A percentile compares a stretch with the other conserved stretches of the same genome.
Conservation (phyloP, 2,797 vertebrate genomes). For the Okamejei kenojei region DNA sequence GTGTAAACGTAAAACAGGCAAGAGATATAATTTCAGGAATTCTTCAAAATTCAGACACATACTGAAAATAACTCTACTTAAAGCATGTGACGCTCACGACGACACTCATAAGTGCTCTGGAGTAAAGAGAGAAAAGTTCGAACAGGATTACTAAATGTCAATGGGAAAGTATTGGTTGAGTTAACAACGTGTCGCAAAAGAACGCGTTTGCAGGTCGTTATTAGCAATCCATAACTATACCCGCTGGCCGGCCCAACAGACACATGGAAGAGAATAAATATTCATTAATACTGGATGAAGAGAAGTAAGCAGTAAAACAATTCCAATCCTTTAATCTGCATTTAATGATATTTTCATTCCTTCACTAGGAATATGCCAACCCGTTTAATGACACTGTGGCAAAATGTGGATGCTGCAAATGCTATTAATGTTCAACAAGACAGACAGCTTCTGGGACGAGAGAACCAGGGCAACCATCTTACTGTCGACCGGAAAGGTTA, state of each 20-base stretch:
- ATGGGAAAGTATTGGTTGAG: neutral
- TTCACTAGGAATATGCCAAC: neutral
- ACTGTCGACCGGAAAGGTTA: no score
- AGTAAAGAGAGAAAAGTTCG: neutral
- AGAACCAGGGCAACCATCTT: no score
- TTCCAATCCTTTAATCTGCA: neutral
- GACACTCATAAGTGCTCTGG: neutral
- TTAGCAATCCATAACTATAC: neutral
- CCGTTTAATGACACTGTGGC: no score
- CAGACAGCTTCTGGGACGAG: no score
- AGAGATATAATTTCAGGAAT: neutral
- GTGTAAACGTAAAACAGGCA: neutral
- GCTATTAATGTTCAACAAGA: no score
- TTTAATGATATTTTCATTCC: neutral
- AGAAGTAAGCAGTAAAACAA: neutral
- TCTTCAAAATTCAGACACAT: neutral
- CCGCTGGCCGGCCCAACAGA: neutral
- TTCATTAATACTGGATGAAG: neutral
- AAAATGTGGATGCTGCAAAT: no score
- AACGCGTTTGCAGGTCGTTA: neutral
- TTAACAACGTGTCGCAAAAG: neutral
- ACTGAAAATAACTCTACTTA: neutral
- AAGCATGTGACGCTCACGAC: neutral
- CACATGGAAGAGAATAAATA: neutral
- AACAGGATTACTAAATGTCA: neutral